These are phyloP conservation scores for Vanessa tameamea DNA, from an alignment of 1,140 invertebrate species.

Conservation along the genomic window DNA sequence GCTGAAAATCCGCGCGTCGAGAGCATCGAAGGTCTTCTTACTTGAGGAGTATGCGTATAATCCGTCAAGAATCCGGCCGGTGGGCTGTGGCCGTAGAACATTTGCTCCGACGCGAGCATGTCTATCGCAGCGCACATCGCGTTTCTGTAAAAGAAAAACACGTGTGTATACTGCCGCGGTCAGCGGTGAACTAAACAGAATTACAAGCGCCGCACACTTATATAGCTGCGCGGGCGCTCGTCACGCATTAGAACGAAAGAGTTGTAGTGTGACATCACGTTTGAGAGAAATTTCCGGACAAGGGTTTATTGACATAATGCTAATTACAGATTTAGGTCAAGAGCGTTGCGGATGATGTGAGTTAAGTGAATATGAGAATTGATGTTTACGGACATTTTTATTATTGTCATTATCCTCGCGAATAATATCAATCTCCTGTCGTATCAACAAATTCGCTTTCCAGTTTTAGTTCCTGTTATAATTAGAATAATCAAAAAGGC, in stretches of 20 bases:
- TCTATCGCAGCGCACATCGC: slow-evolving; percentile 75
- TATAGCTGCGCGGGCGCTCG: slow-evolving; percentile 56
- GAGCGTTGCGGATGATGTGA: slow-evolving; percentile 13
- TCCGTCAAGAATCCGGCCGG: slow-evolving; percentile 83
- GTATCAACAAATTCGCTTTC: neutral
- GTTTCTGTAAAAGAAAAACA: slow-evolving; percentile 49
- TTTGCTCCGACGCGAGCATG: slow-evolving; percentile 86
- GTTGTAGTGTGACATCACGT: slow-evolving; percentile 45
- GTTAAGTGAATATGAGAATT: slow-evolving; percentile 5
- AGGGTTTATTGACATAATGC: slow-evolving; percentile 43
- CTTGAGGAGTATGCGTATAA: slow-evolving; percentile 74
- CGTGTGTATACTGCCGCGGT: slow-evolving; percentile 42
- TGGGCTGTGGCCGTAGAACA: slow-evolving; percentile 85
- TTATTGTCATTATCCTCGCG: neutral
- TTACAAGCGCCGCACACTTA: slow-evolving; percentile 45
- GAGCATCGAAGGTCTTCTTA: slow-evolving; percentile 58
- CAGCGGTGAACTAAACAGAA: slow-evolving; percentile 62
- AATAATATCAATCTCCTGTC: neutral
- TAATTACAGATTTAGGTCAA: slow-evolving; percentile 38
- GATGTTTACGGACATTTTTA: slow-evolving; percentile 8
- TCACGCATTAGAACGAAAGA: slow-evolving; percentile 52
- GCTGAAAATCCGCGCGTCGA: slow-evolving; percentile 61
- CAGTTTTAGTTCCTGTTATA: neutral
- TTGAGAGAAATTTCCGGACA: slow-evolving; percentile 35
- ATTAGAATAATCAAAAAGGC: neutral